A percentile compares a stretch with the other conserved stretches of the same genome.
Conservation (phyloP, 2,113 vertebrate species). For the Lutjanus erythropterus region DNA sequence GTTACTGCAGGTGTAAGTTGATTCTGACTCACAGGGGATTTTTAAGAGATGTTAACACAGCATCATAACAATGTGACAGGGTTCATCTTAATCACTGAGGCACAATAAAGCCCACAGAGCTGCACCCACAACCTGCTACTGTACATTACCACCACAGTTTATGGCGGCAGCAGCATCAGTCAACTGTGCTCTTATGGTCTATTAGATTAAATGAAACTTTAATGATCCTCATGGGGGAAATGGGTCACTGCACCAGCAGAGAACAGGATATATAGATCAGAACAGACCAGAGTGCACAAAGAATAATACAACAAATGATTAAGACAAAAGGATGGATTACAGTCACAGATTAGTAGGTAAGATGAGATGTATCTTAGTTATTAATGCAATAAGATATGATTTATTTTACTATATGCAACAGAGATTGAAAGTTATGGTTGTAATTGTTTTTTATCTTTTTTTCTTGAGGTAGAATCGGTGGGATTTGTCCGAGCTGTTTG, state of each 20-base stretch:
- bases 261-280: constrained; percentile 19
- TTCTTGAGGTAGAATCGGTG: too few relatives aligned
- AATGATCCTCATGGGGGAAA: constrained; percentile 47
- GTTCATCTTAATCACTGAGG: not conserved
- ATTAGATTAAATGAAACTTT: constrained; percentile 60
- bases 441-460: not conserved
- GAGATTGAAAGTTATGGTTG: not conserved
- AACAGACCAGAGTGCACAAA: not conserved
- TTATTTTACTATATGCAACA: not conserved
- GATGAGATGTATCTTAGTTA: not conserved
- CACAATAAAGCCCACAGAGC: not conserved
- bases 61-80: too few relatives aligned
- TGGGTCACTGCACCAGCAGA: constrained; percentile 27
- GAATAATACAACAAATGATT: constrained; percentile 12
- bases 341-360: not conserved
- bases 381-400: not conserved
- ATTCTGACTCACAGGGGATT: too few relatives aligned
- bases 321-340: not conserved
- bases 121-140: not conserved
- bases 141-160: constrained; percentile 14
- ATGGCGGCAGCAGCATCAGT: constrained; percentile 29
- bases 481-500: too few relatives aligned
- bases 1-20: too few relatives aligned
- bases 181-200: constrained; percentile 20
- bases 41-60: too few relatives aligned